These are phyloP conservation scores for Huso huso DNA, from an alignment of 2,797 vertebrate species.

Conservation along the genomic window DNA sequence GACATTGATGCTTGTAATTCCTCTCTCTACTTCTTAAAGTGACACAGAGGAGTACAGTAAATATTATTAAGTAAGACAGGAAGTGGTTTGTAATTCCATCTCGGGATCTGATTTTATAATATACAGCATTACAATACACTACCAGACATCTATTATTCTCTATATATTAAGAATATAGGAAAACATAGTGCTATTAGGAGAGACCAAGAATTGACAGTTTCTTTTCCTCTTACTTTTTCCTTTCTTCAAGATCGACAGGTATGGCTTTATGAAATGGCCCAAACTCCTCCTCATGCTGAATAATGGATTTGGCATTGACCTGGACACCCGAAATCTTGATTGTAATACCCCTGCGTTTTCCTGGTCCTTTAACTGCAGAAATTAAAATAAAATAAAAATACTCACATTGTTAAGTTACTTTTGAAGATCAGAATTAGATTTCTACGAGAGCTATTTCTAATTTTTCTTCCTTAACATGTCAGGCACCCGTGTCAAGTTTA, in stretches of 20 bases:
- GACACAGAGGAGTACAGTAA: background rate
- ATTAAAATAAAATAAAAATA: background rate
- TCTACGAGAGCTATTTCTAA: too few species aligned
- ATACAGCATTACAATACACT: too few species aligned
- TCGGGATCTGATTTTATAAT: too few species aligned
- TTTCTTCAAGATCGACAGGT: slow-evolving; percentile 76
- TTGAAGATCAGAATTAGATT: background rate
- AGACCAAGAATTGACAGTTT: too few species aligned
- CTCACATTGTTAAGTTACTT: background rate
- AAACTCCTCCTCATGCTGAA: slow-evolving; percentile 96
- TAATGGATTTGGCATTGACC: slow-evolving; percentile 95
- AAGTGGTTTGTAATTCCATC: too few species aligned
- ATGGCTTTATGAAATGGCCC: slow-evolving; percentile 87
- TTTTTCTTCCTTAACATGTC: too few species aligned
- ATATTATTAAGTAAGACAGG: too few species aligned
- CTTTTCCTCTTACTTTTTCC: slow-evolving; percentile 72
- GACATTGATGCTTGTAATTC: background rate
- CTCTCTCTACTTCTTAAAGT: background rate
- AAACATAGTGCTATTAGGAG: too few species aligned
- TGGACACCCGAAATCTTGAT: slow-evolving; percentile 98
- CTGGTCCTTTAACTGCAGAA: slow-evolving; percentile 84
- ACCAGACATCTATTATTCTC: too few species aligned
- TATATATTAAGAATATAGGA: too few species aligned
- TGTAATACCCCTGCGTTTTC: slow-evolving; percentile 91
- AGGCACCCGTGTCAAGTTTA: background rate